Base-by-base conservation (phyloP, 2,888 invertebrate genomes). In the Agonopterix arenella region DNA sequence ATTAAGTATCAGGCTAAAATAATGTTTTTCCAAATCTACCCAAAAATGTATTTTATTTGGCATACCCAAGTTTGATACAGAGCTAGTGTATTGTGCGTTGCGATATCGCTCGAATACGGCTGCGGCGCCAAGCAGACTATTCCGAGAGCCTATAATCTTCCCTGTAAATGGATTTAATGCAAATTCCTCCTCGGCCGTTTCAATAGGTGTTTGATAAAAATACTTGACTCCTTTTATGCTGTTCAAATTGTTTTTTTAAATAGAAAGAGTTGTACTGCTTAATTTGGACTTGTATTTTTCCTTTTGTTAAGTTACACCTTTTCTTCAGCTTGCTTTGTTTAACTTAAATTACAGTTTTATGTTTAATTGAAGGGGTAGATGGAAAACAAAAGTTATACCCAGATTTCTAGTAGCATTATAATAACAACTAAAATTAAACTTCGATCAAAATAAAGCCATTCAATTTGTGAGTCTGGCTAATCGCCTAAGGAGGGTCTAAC, bases 161-260 rank as follows among this genome's bases (percentile, higher is more conserved):
- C 61, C 71, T 73, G 75, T 80, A 81, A 83, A 81, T 79, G 78
- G 81, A 79, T 80, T 82, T 80, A 78, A 83, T 83, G 83, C 80
- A 83, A 82, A 83, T 83, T 68, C 73, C 62, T 66, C 67, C 70
- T 62, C 66, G 62, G 66, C 68, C 70, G 70, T 72, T 71, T 73
- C 68, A 75, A 79, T 74, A 68, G 68, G 61, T 60, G 68, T 68
- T 72, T 70, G 73, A 78, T 79, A 78, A 78, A 77, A 78, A 74
- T 70, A 68, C 68, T 73, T 68, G 68, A 68, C 64, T 68, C 67
- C 66, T 70, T 74, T 76, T 76, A 70, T 76, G 66, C 56, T 60
- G 66, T 61, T 64, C 58, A 73, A 76, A 76, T 78, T 75, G 73
- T 72, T 74, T 76, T 74, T n/a, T 63, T 60, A 57, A 47, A 40